Percentiles rank a stretch among this genome's conserved stretches.
These are phyloP conservation scores for Brachionus paranguensis DNA, from an alignment of 1,140 invertebrate genomes.

Conservation along the genomic window DNA sequence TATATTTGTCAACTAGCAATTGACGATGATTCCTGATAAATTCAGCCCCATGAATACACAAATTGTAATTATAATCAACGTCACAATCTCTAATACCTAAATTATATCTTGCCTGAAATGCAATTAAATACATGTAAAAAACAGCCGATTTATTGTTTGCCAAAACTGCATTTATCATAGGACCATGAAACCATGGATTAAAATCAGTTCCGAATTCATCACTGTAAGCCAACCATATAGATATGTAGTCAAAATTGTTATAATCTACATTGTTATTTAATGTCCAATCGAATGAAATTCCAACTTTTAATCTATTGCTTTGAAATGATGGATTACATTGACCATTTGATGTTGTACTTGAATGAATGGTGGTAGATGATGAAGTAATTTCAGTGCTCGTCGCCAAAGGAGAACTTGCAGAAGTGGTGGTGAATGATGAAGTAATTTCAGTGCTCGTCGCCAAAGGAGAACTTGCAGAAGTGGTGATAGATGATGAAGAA, in stretches of 20 bases:
- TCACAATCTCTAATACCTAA: slow-evolving; percentile 10
- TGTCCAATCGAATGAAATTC: slow-evolving; percentile 15
- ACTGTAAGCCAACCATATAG: not conserved
- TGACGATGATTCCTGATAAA: slow-evolving; percentile 1
- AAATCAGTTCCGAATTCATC: not conserved
- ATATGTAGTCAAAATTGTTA: slow-evolving; percentile 23
- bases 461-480: not conserved
- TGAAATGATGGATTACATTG: not conserved
- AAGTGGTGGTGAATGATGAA: too few species aligned
- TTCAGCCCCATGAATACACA: slow-evolving; percentile 3
- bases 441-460: too few species aligned
- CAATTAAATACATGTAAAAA: slow-evolving; percentile 31
- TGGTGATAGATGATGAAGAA: not conserved
- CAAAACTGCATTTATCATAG: not conserved
- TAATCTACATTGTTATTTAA: not conserved
- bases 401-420: not conserved
- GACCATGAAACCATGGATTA: slow-evolving; percentile 15
- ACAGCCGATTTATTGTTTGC: not conserved
- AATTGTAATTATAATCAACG: not conserved
- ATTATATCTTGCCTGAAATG: not conserved
- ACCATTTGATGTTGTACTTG: not conserved
- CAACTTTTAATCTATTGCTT: not conserved
- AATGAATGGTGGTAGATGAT: too few species aligned
- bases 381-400: too few species aligned
- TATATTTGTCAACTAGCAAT: slow-evolving; percentile 4